phyloP scores from a whole-genome alignment of 2,113 vertebrate genomes.

The Thinocorus orbignyianus region DNA sequence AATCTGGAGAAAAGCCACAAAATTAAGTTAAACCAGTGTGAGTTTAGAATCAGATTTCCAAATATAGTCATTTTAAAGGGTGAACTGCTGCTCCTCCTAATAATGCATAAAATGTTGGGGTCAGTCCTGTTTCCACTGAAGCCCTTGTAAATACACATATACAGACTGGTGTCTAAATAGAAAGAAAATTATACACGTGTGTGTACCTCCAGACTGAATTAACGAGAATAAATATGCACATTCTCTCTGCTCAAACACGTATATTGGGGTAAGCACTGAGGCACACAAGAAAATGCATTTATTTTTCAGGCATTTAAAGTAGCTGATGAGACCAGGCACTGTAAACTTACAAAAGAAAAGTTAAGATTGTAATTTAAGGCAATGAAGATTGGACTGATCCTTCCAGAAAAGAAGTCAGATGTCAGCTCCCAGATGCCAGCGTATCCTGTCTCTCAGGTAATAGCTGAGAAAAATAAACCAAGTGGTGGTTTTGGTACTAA shows the following conservation, averaged over 20 bases:
- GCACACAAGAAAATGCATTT: not conserved
- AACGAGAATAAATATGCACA: not conserved
- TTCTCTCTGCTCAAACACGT: not conserved
- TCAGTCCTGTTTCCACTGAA: constrained; percentile 5
- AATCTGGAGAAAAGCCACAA: constrained; percentile 61
- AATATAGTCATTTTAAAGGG: constrained; percentile 61
- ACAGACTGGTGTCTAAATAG: not conserved
- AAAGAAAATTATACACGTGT: not conserved
- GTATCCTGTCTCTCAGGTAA: not conserved
- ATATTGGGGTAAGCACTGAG: not conserved
- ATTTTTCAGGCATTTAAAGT: not conserved
- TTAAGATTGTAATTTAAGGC: not conserved
- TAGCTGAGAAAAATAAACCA: not conserved
- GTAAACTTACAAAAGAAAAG: not conserved
- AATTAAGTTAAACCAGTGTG: constrained; percentile 37
- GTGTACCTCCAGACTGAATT: not conserved
- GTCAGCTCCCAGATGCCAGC: not conserved
- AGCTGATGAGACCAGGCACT: not conserved
- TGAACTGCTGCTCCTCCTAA: constrained; percentile 8
- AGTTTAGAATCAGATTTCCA: constrained; percentile 40
- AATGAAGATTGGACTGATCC: not conserved
- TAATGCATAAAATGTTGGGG: constrained; percentile 9
- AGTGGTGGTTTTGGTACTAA: not conserved
- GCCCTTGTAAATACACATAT: not conserved
- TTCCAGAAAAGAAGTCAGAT: not conserved